Evolutionary conservation across 2,797 vertebrate species (phyloP), one percentile per base, ranked within the genome.

Genomic region (Vireo griseus): DNA sequence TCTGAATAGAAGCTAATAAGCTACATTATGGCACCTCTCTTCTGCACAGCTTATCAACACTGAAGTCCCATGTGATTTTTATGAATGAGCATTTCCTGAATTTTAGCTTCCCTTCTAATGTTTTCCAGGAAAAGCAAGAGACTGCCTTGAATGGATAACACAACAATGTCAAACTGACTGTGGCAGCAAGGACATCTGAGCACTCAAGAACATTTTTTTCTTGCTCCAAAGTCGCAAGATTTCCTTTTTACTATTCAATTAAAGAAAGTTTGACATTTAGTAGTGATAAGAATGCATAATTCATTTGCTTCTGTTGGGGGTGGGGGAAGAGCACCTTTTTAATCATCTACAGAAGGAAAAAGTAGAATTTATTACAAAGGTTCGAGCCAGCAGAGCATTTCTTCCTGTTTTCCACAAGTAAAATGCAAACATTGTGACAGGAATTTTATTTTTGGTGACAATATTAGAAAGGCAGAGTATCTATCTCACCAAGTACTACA

Each of bases 71-170:
- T 13, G 25, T 74, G 81, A 79, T 72, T 82, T 89, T 54, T 85
- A 29, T 68, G 77, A 48, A 50, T 24, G 17, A 90, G 59, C 15
- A 37, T 72, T 95, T 96, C 95, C 95, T 89, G 90, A 89, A 68
- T 82, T 89, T 81, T 57, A 92, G 52, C 67, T 93, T 95, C 92
- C 81, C 28, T 77, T 96, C 29, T 61, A 87, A 61, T 0, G 0
- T 89, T 75, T n/a, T 85, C 83, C 95, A 96, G 94, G 95, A 97
- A 95, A 95, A 92, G 29, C 42, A 39, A 83, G 40, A 29, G 37
- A 92, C 47, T 95, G 90, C 21, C 66, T 88, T 66, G 35, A 95
- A 94, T 18, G 89, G 93, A 91, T 92, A 95, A 86, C 66, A 80
- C 31, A 86, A 73, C 45, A 93, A 95, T 6, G 50, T 74, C 67